These are phyloP conservation scores for Zaprionus capensis DNA, from an alignment of 1,140 invertebrate genomes.

Conservation along the genomic window DNA sequence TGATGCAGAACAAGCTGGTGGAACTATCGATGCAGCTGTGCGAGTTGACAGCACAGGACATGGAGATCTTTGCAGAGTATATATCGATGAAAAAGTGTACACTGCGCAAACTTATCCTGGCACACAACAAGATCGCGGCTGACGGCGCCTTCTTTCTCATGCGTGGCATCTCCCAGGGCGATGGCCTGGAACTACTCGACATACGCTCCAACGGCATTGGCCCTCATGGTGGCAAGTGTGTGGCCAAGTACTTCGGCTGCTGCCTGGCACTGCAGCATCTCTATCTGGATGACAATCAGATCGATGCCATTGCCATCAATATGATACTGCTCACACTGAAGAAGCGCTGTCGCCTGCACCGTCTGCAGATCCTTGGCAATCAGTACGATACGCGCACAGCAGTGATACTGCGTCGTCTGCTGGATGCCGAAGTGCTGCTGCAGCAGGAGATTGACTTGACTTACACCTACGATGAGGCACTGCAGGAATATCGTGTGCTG, in stretches of 20 bases:
- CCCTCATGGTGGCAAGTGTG: slow-evolving; percentile 63
- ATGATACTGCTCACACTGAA: slow-evolving; percentile 60
- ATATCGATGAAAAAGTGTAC: slow-evolving; percentile 11
- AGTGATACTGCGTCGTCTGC: slow-evolving; percentile 58
- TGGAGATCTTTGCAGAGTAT: slow-evolving; percentile 68
- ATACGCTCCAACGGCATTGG: slow-evolving; percentile 67
- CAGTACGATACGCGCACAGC: slow-evolving; percentile 50
- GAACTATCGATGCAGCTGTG: slow-evolving; percentile 61
- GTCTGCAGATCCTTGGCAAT: slow-evolving; percentile 62
- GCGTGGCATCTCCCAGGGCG: slow-evolving; percentile 41
- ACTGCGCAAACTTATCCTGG: slow-evolving; percentile 50
- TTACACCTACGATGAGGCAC: slow-evolving; percentile 55
- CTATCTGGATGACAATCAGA: slow-evolving; percentile 59
- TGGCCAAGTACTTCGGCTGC: slow-evolving; percentile 56
- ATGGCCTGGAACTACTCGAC: slow-evolving; percentile 50
- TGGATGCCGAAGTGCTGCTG: slow-evolving; percentile 56
- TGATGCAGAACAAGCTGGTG: slow-evolving; percentile 67
- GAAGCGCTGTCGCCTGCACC: slow-evolving; percentile 53
- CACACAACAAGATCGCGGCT: slow-evolving; percentile 57
- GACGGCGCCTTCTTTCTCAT: slow-evolving; percentile 64
- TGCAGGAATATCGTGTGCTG: slow-evolving; percentile 58
- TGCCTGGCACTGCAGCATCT: slow-evolving; percentile 53
- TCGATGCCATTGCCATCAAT: slow-evolving; percentile 43
- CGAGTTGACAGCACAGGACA: slow-evolving; percentile 64
- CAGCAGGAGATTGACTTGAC: slow-evolving; percentile 65